phyloP scores from a whole-genome alignment of 2,888 invertebrate genomes.

The Elmis aenea region DNA sequence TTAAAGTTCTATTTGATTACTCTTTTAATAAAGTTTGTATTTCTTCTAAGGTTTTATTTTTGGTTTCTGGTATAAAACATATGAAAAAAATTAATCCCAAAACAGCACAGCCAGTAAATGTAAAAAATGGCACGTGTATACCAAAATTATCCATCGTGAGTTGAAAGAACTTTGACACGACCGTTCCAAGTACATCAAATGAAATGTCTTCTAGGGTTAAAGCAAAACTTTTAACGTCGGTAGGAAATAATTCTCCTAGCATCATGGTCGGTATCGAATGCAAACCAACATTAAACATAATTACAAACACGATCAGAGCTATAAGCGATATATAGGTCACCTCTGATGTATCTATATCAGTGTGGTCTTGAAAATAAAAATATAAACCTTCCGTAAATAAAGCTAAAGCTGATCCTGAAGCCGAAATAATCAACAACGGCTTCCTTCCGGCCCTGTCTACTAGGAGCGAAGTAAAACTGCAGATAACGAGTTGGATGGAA shows the following conservation, averaged over 20 bases:
- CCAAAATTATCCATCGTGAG: too few species aligned
- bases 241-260: conserved; percentile 50
- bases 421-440: conserved; percentile 56
- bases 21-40: too few species aligned
- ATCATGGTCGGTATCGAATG: conserved; percentile 49
- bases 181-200: conserved; percentile 45
- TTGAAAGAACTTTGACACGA: too few species aligned
- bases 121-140: too few species aligned
- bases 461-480: conserved; percentile 51
- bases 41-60: too few species aligned
- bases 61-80: too few species aligned
- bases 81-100: too few species aligned
- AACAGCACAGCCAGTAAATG: too few species aligned
- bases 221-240: conserved; percentile 51
- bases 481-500: conserved; percentile 53
- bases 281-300: conserved; percentile 47
- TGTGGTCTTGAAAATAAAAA: conserved; percentile 41
- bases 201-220: conserved; percentile 50
- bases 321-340: conserved; percentile 44
- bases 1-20: too few species aligned
- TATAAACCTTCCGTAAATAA: conserved; percentile 42
- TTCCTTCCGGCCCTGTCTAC: conserved; percentile 61
- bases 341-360: conserved; percentile 32
- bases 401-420: conserved; percentile 38
- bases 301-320: conserved; percentile 45